Evolutionary conservation across 2,113 vertebrate genomes (phyloP), one percentile per base, ranked within the genome.

Genomic region (Morone saxatilis): DNA sequence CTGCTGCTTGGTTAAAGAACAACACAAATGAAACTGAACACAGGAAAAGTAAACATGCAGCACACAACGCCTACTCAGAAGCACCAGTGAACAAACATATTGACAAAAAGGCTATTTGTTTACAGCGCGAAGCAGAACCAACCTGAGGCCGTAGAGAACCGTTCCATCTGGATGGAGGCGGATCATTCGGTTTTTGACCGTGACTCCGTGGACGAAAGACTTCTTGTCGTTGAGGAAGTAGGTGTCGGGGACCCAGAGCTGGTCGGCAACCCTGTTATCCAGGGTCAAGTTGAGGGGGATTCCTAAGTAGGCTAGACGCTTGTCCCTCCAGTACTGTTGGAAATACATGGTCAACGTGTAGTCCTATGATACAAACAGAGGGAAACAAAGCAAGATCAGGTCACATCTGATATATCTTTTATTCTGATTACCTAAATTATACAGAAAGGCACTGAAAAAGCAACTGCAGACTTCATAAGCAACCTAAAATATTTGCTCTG

Each of bases 221-320:
- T 98, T 98, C 94, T 99, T 99, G 95, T 99, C 98, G 50, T 99
- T 99, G 84, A 99, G 95, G 95, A 99, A 99, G 91, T 99, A 99
- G 3, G 98, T 99, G 95, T 99, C 98, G 0, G 98, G 98, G 80
- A 99, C 98, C 98, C 98, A 99, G 3, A 99, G 97, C 82, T 98
- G 97, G 93, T 99, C 98, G 20, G 97, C 98, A 53, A 99, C 97
- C 84, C 98, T 95, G 88, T 99, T 99, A 89, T 99, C 98, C 76
- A 99, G 95, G 0, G 98, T 99, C 87, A 99, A 93, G 93, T 99
- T 98, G 77, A 98, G 96, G 67, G 98, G 97, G 71, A 99, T 99
- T 72, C 97, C 98, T 54, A 97, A 88, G 0, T 99, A 99, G 71
- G 97, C 97, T 14, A 99, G 94, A 71, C 98, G 97, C 89, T 98